Percentiles rank a stretch among this genome's conserved stretches.
These are phyloP conservation scores for Ptilonorhynchus violaceus DNA, from an alignment of 2,113 vertebrate genomes.

Conservation along the genomic window DNA sequence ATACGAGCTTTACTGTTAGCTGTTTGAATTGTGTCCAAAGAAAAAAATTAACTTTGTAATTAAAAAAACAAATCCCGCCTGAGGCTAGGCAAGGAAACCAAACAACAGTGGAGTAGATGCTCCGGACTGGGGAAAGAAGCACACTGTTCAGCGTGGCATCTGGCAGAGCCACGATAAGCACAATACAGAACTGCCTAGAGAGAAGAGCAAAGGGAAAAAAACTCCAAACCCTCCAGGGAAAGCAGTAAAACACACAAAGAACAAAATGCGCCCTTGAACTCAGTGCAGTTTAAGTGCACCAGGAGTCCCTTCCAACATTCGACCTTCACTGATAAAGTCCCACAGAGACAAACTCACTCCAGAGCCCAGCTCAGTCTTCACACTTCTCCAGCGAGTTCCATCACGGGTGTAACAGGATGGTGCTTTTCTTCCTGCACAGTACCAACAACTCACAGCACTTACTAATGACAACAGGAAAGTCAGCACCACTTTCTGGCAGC, in stretches of 20 bases:
- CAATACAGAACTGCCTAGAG: not conserved
- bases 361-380: not conserved
- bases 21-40: conserved; percentile 50
- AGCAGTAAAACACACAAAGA: not conserved
- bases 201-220: not conserved
- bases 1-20: not conserved
- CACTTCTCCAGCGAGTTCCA: not conserved
- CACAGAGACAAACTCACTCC: not conserved
- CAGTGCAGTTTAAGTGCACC: not conserved
- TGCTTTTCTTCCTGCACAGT: not conserved
- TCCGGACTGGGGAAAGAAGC: not conserved
- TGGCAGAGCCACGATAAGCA: conserved; percentile 39
- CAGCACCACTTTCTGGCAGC: not conserved
- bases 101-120: not conserved
- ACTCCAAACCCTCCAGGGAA: not conserved
- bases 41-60: conserved; percentile 42
- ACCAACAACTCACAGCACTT: not conserved
- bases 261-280: not conserved
- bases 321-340: not conserved
- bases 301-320: not conserved
- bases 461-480: not conserved
- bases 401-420: not conserved
- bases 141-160: not conserved
- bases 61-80: conserved; percentile 48
- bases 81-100: conserved; percentile 26